Evolutionary conservation across 2,113 vertebrate species (phyloP), one percentile per base, ranked within the genome.

Genomic region (Naja naja): DNA sequence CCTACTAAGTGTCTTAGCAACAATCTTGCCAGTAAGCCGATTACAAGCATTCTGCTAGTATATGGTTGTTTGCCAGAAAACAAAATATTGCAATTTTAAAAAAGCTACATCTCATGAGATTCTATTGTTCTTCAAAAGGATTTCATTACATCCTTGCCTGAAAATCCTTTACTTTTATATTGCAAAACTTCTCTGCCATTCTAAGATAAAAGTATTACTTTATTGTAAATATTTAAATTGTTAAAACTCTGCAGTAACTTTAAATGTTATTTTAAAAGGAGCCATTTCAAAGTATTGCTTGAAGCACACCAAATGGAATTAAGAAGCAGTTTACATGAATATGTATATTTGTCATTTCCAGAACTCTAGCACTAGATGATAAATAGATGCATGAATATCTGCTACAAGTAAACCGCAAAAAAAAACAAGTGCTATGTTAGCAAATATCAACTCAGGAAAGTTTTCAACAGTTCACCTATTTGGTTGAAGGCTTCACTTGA

Each of bases 1-100:
- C n/a, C 0, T 14, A 85, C 25, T 1, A 8, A 11, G 0, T 23
- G 85, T 18, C 0, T 53, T 92, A 91, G 87, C 60, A 93, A 92
- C 91, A 53, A 43, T 39, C 89, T 39, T 27, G 47, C 27, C 9
- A 58, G 69, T 7, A n/a, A 56, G 30, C n/a, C 54, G 89, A 74
- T 91, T 64, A 69, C 39, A 47, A 39, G 87, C 69, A 85, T n/a
- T 60, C 5, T 54, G 22, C 2, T 4, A 23, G 85, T 23, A 39
- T 9, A 39, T 22, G 74, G 60, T 54, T 5, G 4, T 85, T 27
- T 1, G n/a, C 53, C 87, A 89, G 49, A 23, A 88, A 94, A 93
- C 56, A 95, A 92, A 56, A 16, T 34, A 85, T 52, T n/a, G 69
- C 87, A 87, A 45, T 92, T 55, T 89, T 58, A 18, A 47, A 90